Conservation (phyloP, 2,797 vertebrate species). For the Nyctalus aviator region DNA sequence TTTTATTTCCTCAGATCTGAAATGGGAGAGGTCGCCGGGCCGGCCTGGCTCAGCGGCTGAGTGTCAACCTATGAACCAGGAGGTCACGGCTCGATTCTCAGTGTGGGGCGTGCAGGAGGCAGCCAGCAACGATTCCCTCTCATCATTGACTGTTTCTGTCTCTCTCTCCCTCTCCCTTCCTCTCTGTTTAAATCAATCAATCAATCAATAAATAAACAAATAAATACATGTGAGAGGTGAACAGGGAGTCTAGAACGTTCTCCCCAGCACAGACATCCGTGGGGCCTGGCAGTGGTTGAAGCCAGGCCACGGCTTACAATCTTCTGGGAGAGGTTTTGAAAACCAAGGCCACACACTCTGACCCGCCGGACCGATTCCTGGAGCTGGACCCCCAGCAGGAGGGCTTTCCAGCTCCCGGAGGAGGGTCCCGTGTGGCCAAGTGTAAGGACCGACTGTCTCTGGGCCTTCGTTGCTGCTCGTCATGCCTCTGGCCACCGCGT, state of each 20-base stretch:
- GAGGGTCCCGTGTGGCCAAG: neutral
- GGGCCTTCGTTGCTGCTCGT: neutral
- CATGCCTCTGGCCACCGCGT: neutral
- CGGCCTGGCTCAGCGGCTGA: no score
- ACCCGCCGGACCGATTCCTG: neutral
- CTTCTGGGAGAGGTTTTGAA: neutral
- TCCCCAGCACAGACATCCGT: neutral
- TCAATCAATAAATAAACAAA: neutral
- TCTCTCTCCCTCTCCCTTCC: no score
- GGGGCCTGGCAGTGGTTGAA: neutral
- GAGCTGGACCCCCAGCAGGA: neutral
- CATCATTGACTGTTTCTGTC: no score
- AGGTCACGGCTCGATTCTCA: no score
- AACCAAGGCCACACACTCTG: neutral
- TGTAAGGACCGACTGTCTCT: neutral
- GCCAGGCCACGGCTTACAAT: rapidly evolving
- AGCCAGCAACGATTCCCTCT: no score
- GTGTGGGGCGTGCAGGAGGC: no score
- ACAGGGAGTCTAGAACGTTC: neutral
- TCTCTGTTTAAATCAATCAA: no score
- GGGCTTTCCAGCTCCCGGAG: neutral
- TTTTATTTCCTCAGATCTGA: neutral
- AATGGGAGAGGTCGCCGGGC: no score
- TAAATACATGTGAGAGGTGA: neutral
- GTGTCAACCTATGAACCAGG: no score